These are phyloP conservation scores for Saccopteryx bilineata DNA, from an alignment of 2,113 vertebrate genomes.

Conservation along the genomic window DNA sequence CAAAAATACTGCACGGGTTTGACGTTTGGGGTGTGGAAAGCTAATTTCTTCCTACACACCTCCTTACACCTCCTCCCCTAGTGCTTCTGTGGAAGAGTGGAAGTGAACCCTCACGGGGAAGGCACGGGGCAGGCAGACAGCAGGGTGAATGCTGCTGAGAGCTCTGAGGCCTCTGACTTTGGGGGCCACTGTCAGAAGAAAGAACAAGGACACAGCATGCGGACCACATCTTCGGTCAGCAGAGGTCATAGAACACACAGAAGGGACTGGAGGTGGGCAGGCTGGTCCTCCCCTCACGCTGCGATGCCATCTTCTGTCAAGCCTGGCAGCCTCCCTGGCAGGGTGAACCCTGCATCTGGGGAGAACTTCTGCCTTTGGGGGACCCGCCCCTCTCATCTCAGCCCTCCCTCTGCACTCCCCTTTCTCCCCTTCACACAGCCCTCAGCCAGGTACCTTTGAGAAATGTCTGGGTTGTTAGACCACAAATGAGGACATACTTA, in stretches of 20 bases:
- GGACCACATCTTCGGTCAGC: not conserved
- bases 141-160: not conserved
- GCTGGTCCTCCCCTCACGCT: not conserved
- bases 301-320: not conserved
- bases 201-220: not conserved
- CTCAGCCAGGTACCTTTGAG: not conserved
- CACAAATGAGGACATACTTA: not conserved
- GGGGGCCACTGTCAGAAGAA: not conserved
- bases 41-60: not conserved
- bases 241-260: not conserved
- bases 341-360: not conserved
- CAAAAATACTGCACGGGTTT: not conserved
- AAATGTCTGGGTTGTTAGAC: not conserved
- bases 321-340: not conserved
- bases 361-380: not conserved
- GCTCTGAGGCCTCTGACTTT: not conserved
- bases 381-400: not conserved
- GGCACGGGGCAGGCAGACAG: rapidly evolving
- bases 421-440: not conserved
- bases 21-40: not conserved
- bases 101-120: not conserved
- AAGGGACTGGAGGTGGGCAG: not conserved
- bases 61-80: not conserved
- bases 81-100: not conserved
- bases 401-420: not conserved